Evolutionary conservation across 1,140 invertebrate genomes (phyloP).

Genomic region (Mamestra configurata): DNA sequence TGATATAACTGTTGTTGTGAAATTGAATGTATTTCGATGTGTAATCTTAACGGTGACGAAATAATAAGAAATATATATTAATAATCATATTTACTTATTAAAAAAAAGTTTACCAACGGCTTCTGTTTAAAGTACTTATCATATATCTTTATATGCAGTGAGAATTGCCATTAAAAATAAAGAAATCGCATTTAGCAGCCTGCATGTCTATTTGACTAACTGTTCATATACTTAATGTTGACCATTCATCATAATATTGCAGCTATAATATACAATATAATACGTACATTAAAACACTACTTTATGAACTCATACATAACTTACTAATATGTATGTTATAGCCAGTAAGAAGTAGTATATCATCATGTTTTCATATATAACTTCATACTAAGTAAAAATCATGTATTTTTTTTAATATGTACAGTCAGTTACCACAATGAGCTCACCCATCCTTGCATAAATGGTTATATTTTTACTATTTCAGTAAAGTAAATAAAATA

Average conservation of each 20-base stretch:
- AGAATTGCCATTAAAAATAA: neutral
- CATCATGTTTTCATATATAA: neutral
- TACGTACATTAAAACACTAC: neutral
- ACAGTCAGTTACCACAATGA: too few relatives aligned
- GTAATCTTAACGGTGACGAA: neutral
- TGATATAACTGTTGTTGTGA: slow-evolving; percentile 35
- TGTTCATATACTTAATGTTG: neutral
- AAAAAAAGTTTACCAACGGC: too few relatives aligned
- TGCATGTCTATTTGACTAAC: neutral
- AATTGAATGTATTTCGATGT: neutral
- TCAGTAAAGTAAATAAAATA: too few relatives aligned
- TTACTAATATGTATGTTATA: neutral
- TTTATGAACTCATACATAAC: neutral
- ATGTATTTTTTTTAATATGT: too few relatives aligned
- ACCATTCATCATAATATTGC: neutral
- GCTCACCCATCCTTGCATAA: neutral
- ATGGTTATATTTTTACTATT: too few relatives aligned
- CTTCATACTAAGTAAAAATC: too few relatives aligned
- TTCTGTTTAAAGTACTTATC: too few relatives aligned
- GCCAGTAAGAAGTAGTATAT: neutral
- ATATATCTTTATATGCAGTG: neutral
- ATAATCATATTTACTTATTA: neutral
- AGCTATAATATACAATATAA: neutral
- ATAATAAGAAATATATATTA: neutral
- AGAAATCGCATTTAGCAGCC: neutral